Base-by-base conservation (phyloP, 1,140 invertebrate species). In the Leptoteleia sp. region DNA sequence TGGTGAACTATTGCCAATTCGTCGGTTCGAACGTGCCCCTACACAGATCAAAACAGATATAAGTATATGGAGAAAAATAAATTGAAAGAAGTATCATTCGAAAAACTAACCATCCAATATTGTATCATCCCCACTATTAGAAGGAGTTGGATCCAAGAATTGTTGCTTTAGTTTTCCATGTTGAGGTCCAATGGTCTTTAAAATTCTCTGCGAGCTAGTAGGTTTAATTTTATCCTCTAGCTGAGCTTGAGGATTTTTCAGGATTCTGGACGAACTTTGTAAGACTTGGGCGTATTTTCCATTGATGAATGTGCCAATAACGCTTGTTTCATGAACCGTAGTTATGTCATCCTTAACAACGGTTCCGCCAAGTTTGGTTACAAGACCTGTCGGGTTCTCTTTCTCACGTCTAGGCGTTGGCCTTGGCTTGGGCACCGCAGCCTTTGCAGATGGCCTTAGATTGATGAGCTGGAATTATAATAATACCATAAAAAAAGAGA, bases 271-370 rank as follows among this genome's bases (percentile, higher is more conserved):
- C 0, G 93, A 94, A 79, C 94, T 95, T 77, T 94, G 93, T 4
- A 95, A 87, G 2, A 97, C 93, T 86, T 95, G 93, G 5, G 95
- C 95, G 81, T 97, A 97, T 87, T 96, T 95, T 48, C 95, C 95
- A 52, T 94, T 94, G 78, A 96, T 95, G 81, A 94, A 95, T 4
- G 95, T 96, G 2, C 95, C 95, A 80, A 96, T 94, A 8, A 96
- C 95, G 82, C 93, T 95, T 0, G 95, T 96, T 89, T 96, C 95
- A 81, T 96, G 94, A 5, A 96, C 93, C 0, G 95, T 96, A 0
- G 95, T 96, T 0, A 94, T 82, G 1, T 95, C 95, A 83, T 96
- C 93, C 81, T 95, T 94, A 1, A 96, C 93, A 25, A 96, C 92
- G 1, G 94, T 96, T 13, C 95, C 95, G 27, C 94, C 94, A 4